Base-by-base conservation (phyloP, 2,113 vertebrate genomes). In the Thamnophis sirtalis region DNA sequence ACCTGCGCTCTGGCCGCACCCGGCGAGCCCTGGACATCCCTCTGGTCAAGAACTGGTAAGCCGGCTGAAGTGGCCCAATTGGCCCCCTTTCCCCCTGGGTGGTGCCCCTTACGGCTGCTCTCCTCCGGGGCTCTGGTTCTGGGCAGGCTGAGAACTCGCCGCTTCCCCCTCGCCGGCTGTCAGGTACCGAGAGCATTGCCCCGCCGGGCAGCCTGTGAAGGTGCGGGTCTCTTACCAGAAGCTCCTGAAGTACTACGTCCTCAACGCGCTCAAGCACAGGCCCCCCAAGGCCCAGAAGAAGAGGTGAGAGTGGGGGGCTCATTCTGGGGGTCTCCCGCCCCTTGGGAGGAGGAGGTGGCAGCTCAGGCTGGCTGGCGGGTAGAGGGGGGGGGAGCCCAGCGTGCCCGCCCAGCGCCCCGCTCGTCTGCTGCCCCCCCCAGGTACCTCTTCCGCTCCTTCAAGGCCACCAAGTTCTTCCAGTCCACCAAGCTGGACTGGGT, bases 401-500 rank as follows among this genome's bases (percentile, higher is more conserved):
- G 17, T 1, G 54, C 4, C 49, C 56, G 4, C 3, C 11, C 22
- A 17, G 3, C 7, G 1, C 21, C 0, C 24, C 49, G 15, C 8
- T 0, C 2, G 1, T 22, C 21, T 22, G 26, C 38, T 91, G 93
- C 63, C 15, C 87, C 63, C 15, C 87, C 50, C 96, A 99, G 99
- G 95, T 99, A 99, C 95, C 97, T 99, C 1, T 99, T 99, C 98
- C 99, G 99, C 49, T 99, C 99, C 54, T 99, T 99, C 97, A 99
- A 99, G 96, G 98, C 99, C 88, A 99, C 99, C 0, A 99, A 99
- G 96, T 99, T 99, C 96, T 99, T 99, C 95, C 99, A 99, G 97
- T 99, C 99, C 0, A 99, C 99, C 0, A 99, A 99, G 96, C 97
- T 99, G 95, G 99, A 99, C 95, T 99, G 99, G 99, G 99, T 99